phyloP scores from a whole-genome alignment of 1,140 invertebrate genomes.

The Penaeus japonicus region DNA sequence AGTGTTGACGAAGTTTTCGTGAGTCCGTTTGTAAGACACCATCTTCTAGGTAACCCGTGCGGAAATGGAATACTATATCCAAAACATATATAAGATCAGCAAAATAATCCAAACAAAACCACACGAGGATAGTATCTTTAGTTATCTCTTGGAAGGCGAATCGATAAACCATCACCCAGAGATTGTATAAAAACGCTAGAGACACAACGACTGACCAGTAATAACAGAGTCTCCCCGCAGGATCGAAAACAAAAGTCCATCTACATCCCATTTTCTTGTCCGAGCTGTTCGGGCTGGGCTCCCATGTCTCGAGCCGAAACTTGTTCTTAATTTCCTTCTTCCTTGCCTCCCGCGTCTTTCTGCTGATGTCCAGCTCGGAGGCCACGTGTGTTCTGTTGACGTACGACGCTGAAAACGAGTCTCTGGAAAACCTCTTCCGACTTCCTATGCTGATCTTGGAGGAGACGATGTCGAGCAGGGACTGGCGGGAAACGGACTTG shows the following conservation, averaged over 20 bases:
- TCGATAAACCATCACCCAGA: conserved; percentile 98
- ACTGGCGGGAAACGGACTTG: conserved; percentile 70
- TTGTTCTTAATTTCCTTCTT: conserved; percentile 46
- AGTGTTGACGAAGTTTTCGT: conserved; percentile 90
- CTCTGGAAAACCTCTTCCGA: conserved; percentile 72
- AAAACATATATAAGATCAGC: conserved; percentile 95
- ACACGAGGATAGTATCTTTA: conserved; percentile 82
- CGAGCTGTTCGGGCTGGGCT: conserved; percentile 62
- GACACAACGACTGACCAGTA: conserved; percentile 98
- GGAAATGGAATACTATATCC: conserved; percentile 96
- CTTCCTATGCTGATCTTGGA: conserved; percentile 72
- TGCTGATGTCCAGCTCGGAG: conserved; percentile 78
- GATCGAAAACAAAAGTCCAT: conserved; percentile 91
- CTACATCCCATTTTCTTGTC: conserved; percentile 69
- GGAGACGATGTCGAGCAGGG: conserved; percentile 74
- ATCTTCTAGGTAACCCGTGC: conserved; percentile 95
- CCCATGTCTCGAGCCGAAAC: conserved; percentile 66
- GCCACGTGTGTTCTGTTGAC: conserved; percentile 71
- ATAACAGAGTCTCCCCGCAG: conserved; percentile 83
- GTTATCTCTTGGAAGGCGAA: conserved; percentile 91
- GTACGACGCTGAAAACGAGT: conserved; percentile 77
- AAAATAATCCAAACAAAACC: conserved; percentile 97
- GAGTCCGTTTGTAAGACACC: conserved; percentile 96
- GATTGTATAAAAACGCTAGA: conserved; percentile 97
- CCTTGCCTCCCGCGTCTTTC: conserved; percentile 65